These are phyloP conservation scores for Agrilus cyanescens DNA, from an alignment of 2,888 invertebrate species.

Conservation along the genomic window DNA sequence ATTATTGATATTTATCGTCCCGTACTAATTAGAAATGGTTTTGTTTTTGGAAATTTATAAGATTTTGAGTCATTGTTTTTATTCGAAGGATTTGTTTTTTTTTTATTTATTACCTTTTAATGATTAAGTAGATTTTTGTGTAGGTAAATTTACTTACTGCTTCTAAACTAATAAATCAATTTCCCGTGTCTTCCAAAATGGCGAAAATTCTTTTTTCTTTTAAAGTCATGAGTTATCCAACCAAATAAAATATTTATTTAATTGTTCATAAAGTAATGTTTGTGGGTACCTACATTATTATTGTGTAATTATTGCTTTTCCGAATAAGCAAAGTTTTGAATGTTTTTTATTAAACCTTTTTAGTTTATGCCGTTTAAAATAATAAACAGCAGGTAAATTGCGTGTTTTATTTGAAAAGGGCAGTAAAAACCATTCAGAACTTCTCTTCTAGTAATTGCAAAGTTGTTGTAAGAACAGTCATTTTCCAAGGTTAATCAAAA, in stretches of 20 bases:
- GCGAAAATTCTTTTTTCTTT: conserved; percentile 13
- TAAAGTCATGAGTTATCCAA: conserved; percentile 11
- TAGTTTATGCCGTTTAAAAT: background rate
- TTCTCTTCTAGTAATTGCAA: conserved; percentile 7
- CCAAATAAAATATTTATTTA: conserved; percentile 8
- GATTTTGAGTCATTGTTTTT: too few species aligned
- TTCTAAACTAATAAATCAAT: too few species aligned
- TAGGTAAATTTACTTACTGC: too few species aligned
- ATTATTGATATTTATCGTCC: too few species aligned
- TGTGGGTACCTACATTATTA: conserved; percentile 11
- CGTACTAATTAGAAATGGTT: too few species aligned
- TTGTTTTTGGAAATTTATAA: too few species aligned
- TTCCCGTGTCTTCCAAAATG: conserved; percentile 17
- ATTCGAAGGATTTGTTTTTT: too few species aligned
- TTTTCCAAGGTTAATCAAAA: conserved; percentile 35
- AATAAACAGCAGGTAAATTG: conserved; percentile 1
- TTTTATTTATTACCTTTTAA: too few species aligned
- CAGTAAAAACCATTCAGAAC: conserved; percentile 17
- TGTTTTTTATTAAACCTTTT: conserved; percentile 12
- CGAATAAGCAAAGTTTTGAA: conserved; percentile 13
- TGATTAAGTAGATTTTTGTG: too few species aligned
- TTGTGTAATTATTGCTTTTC: conserved; percentile 7
- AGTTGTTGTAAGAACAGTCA: conserved; percentile 36
- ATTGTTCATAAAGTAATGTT: conserved; percentile 12
- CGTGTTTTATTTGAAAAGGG: too few species aligned